Conservation (phyloP, 2,797 vertebrate species). For the Thalassophryne amazonica region DNA sequence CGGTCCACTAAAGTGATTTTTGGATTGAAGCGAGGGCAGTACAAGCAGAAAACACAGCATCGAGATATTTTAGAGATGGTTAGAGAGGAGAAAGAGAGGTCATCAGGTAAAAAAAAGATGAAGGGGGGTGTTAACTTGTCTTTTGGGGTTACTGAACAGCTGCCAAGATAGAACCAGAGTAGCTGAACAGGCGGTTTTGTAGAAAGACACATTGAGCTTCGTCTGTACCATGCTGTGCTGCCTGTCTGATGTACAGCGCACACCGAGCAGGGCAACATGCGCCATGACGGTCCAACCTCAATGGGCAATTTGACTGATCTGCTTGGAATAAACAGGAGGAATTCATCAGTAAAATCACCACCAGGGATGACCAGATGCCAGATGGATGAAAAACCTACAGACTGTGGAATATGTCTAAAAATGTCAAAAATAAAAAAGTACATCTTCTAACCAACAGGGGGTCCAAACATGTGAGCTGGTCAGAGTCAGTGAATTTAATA, state of each 20-base stretch:
- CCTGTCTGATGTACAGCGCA: not conserved
- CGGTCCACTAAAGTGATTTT: constrained; percentile 1
- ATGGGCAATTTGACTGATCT: no score
- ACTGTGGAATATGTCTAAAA: no score
- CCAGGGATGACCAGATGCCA: no score
- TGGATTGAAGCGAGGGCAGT: not conserved
- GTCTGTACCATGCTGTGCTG: not conserved
- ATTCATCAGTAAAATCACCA: no score
- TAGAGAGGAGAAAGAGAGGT: constrained; percentile 1
- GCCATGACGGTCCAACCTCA: not conserved
- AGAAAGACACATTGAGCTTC: not conserved
- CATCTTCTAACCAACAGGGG: no score
- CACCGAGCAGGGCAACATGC: no score
- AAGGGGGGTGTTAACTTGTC: constrained; percentile 6
- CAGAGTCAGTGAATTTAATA: no score
- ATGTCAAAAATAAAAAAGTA: no score
- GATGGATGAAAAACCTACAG: no score
- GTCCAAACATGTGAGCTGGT: no score
- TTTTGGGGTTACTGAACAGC: constrained; percentile 8
- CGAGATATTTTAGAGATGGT: constrained; percentile 14
- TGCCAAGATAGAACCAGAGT: not conserved
- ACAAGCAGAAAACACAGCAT: not conserved
- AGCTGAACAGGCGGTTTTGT: not conserved
- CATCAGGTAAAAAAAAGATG: not conserved
- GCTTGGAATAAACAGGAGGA: no score